A percentile compares a stretch with the other conserved stretches of the same genome.
Conservation (phyloP, 2,888 invertebrate species). For the Caenorhabditis sp. region DNA sequence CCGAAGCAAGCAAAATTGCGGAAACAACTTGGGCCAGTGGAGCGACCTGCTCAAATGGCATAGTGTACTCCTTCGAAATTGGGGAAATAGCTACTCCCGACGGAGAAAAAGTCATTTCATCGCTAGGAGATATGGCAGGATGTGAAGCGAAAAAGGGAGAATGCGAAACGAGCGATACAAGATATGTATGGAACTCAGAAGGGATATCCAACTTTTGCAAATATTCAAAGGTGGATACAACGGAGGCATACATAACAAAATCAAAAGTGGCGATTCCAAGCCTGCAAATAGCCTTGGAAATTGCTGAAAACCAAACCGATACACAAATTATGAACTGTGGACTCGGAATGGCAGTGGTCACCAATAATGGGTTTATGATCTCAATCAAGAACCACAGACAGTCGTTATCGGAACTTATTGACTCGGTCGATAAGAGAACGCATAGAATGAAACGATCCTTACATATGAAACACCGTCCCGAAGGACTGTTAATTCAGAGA, state of each 20-base stretch:
- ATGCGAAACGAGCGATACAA: not conserved
- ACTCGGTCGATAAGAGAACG: not conserved
- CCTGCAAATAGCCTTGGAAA: not conserved
- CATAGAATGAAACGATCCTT: conserved; percentile 6
- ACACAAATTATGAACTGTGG: not conserved
- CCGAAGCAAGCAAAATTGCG: not conserved
- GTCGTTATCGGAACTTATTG: not conserved
- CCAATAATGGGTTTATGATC: conserved; percentile 24
- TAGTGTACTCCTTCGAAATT: not conserved
- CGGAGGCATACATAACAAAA: conserved; percentile 13
- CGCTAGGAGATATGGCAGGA: conserved; percentile 19
- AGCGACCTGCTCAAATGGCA: not conserved
- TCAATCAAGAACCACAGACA: not conserved
- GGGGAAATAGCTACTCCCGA: conserved; percentile 31
- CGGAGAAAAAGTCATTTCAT: conserved; percentile 3
- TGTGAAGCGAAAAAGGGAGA: conserved; percentile 9
- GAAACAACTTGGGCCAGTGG: not conserved
- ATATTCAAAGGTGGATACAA: conserved; percentile 2
- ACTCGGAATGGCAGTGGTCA: not conserved
- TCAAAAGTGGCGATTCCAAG: not conserved
- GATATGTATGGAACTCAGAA: not conserved
- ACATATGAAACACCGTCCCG: not conserved
- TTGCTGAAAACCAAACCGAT: not conserved
- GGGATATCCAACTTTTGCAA: conserved; percentile 16
- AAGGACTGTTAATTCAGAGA: not conserved